Evolutionary conservation across 2,888 invertebrate genomes (phyloP), one percentile per base, ranked within the genome.

Genomic region (Polyploca ridens): DNA sequence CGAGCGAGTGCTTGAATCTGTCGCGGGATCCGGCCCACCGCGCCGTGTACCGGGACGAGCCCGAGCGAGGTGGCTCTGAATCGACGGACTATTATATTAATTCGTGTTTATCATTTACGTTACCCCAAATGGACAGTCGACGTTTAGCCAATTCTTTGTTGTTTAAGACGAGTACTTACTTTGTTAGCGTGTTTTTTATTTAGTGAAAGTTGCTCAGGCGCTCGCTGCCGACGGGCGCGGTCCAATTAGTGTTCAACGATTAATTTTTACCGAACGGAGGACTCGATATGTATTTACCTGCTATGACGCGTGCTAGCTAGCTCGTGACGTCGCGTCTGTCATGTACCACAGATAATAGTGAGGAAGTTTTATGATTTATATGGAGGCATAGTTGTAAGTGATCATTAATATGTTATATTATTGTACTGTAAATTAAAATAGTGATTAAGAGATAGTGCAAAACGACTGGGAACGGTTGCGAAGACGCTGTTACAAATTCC

Each of bases 181-280:
- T 89, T 87, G 89, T 91, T 90, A 89, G 89, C 84, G 88, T 86
- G 89, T 91, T 93, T 91, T 83, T 85, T 90, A 86, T 88, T 89
- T 90, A 92, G 93, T 93, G 93, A 93, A 93, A 93, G 93, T 93
- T 93, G 93, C 91, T 93, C 92, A 91, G 91, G 88, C 91, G 90
- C 91, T 84, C 91, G 90, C 91, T 84, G 88, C 86, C 85, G 89
- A 85, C 87, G 89, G 90, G 90, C 90, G 91, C 87, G 90, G 90
- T 90, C 90, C 91, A 86, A 90, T 89, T 88, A 89, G 90, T 90
- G 90, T 88, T 90, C 91, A 88, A 87, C 86, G 87, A 90, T 89
- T 84, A 82, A 81, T 87, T 89, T 83, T 87, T 88, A 87, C 87
- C 83, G 86, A 84, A 85, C 82, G 77, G 84, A 88, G 82, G 86